Evolutionary conservation across 2,113 vertebrate species (phyloP).

Genomic region (Podilymbus podiceps): DNA sequence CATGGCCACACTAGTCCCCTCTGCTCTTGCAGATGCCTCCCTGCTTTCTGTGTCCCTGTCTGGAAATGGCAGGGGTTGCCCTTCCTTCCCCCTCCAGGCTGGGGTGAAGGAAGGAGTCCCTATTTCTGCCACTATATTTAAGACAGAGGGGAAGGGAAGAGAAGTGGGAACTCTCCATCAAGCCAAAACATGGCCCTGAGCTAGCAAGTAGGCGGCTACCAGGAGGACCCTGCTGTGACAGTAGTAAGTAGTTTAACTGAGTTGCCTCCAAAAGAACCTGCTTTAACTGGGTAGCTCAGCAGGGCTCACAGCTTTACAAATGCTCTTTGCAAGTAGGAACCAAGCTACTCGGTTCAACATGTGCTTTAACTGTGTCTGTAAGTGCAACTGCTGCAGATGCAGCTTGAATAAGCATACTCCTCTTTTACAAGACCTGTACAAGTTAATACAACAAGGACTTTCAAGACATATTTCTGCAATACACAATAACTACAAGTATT

Average conservation of each 20-base stretch:
- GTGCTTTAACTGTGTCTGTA: background rate
- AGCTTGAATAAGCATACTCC: background rate
- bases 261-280: background rate
- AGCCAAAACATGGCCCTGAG: background rate
- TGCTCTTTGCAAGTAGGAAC: background rate
- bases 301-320: background rate
- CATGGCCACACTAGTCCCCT: rapidly evolving
- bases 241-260: background rate
- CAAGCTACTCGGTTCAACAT: rapidly evolving
- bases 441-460: background rate
- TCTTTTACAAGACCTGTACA: background rate
- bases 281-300: background rate
- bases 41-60: background rate
- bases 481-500: background rate
- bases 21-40: background rate
- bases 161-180: background rate
- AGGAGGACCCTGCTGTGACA: background rate
- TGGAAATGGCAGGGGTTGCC: rapidly evolving
- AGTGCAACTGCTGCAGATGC: background rate
- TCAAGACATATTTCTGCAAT: background rate
- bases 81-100: background rate
- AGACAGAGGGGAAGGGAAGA: background rate
- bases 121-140: background rate
- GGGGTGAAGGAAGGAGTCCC: background rate
- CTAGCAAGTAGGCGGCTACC: background rate